These are phyloP conservation scores for Leptarthrus brevirostris DNA, from an alignment of 2,888 invertebrate genomes.

Conservation along the genomic window DNA sequence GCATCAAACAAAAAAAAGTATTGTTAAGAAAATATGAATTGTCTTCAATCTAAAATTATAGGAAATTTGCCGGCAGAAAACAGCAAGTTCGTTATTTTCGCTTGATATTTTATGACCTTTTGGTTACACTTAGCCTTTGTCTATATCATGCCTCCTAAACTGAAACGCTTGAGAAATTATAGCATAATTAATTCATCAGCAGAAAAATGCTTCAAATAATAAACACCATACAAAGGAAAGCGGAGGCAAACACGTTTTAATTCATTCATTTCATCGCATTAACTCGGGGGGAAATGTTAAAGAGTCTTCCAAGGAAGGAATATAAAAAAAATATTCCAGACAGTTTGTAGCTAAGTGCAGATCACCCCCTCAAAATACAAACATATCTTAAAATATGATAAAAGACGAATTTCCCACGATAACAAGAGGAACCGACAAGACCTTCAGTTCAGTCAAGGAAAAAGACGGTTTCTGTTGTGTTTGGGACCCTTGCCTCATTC, in stretches of 20 bases:
- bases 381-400: not conserved
- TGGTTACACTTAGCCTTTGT: not conserved
- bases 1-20: not conserved
- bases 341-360: not conserved
- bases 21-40: not conserved
- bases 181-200: slow-evolving; percentile 39
- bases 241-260: not conserved
- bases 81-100: not conserved
- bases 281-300: not conserved
- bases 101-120: not conserved
- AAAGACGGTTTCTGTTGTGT: slow-evolving; percentile 4
- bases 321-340: not conserved
- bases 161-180: slow-evolving; percentile 34
- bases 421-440: not conserved
- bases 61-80: not conserved
- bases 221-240: not conserved
- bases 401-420: slow-evolving; percentile 20
- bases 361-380: slow-evolving; percentile 17
- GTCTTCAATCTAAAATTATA: not conserved
- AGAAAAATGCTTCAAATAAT: slow-evolving; percentile 11
- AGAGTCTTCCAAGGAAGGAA: not conserved
- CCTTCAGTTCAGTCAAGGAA: slow-evolving; percentile 3
- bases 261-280: not conserved
- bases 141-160: slow-evolving; percentile 28
- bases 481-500: not conserved